Conservation (phyloP, 2,888 invertebrate genomes). For the Pogonocherus hispidulus region DNA sequence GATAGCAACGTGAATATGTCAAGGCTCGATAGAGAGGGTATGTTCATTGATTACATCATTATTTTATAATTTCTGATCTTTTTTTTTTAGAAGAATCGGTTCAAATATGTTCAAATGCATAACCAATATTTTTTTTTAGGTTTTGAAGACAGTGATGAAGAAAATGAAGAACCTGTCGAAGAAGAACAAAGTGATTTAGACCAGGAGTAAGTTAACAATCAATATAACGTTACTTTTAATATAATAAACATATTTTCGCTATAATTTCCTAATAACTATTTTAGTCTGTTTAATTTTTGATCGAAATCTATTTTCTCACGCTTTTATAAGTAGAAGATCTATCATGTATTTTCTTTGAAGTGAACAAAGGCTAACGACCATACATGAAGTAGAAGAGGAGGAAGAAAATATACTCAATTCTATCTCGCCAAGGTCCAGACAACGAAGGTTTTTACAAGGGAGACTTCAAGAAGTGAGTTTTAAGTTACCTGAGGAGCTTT, state of each 20-base stretch:
- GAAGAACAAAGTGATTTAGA: constrained; percentile 1
- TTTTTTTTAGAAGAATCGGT: no score
- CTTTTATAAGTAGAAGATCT: no score
- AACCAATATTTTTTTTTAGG: neutral
- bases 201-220: constrained; percentile 6
- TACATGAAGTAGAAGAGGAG: constrained; percentile 18
- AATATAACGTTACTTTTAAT: no score
- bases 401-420: neutral
- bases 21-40: neutral
- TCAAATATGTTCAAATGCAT: no score
- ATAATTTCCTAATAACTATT: no score
- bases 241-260: no score
- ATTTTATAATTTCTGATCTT: no score
- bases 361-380: constrained; percentile 12
- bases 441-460: constrained; percentile 15
- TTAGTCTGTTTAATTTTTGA: no score
- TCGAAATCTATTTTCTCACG: no score
- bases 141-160: constrained; percentile 7
- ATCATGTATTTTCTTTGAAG: neutral
- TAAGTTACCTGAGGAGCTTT: neutral
- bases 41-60: no score
- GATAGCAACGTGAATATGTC: neutral
- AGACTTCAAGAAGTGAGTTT: constrained; percentile 21
- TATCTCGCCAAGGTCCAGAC: constrained; percentile 2
- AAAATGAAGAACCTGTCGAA: constrained; percentile 6